Percentiles rank a stretch among this genome's conserved stretches.
Evolutionary conservation across 1,140 invertebrate genomes (phyloP).

Genomic region (Apolygus lucorum): DNA sequence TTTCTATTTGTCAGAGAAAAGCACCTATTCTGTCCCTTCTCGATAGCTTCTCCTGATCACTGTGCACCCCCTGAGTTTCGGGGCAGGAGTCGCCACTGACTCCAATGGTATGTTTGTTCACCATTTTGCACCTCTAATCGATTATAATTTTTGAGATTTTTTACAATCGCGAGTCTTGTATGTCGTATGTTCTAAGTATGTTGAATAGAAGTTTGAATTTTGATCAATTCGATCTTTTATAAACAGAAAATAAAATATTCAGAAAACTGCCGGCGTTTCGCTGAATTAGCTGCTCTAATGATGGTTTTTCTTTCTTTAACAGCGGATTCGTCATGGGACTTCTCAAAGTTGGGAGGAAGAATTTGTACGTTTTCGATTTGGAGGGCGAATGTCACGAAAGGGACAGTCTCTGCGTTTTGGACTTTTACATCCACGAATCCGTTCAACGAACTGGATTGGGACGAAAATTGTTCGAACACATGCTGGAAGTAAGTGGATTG

Average conservation of each 20-base stretch:
- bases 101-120: too few species aligned
- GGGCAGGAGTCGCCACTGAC: too few species aligned
- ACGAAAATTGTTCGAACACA: constrained; percentile 64
- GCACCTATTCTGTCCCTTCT: too few species aligned
- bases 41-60: too few species aligned
- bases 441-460: constrained; percentile 69
- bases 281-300: background rate
- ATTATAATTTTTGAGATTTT: too few species aligned
- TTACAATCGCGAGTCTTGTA: too few species aligned
- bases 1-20: too few species aligned
- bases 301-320: constrained; percentile 21
- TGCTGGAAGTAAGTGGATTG: constrained; percentile 52
- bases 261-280: background rate
- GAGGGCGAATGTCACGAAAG: constrained; percentile 58
- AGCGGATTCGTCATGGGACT: constrained; percentile 55
- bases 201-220: background rate
- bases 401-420: constrained; percentile 67
- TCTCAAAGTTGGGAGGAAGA: constrained; percentile 75
- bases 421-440: constrained; percentile 78
- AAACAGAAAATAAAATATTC: background rate
- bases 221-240: background rate
- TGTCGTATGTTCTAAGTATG: background rate
- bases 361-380: constrained; percentile 72
- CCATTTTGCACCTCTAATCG: too few species aligned
- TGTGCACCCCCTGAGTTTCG: too few species aligned